These are phyloP conservation scores for Apantesis nais DNA, from an alignment of 2,888 invertebrate species.

Conservation along the genomic window DNA sequence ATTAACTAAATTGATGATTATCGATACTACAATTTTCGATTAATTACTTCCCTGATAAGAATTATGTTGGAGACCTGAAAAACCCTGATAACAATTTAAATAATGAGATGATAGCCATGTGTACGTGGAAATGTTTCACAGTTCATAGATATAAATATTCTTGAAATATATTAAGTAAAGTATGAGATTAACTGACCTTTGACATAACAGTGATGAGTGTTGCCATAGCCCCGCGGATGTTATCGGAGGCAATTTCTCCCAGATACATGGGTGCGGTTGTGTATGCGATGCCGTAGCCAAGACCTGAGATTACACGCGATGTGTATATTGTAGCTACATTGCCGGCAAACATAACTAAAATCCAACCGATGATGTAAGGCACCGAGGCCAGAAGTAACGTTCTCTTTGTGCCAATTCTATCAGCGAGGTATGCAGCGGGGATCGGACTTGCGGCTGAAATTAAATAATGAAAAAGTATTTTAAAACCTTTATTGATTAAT, in stretches of 20 bases:
- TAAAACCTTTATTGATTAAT: not conserved
- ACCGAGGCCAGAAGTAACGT: slow-evolving; percentile 86
- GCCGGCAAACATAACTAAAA: slow-evolving; percentile 86
- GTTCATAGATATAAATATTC: not conserved
- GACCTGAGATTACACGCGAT: slow-evolving; percentile 86
- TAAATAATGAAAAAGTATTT: slow-evolving; percentile 2
- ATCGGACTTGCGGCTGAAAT: slow-evolving; percentile 86
- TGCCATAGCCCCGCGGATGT: slow-evolving; percentile 86
- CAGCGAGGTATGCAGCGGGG: slow-evolving; percentile 87
- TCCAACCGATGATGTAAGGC: slow-evolving; percentile 87
- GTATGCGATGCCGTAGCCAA: slow-evolving; percentile 87
- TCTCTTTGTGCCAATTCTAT: slow-evolving; percentile 87
- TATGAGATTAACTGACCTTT: slow-evolving; percentile 66
- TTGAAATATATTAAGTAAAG: not conserved
- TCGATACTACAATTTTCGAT: not conserved
- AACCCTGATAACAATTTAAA: not conserved
- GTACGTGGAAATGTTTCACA: not conserved
- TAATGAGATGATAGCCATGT: not conserved
- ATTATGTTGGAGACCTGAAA: not conserved
- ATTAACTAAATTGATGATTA: not conserved
- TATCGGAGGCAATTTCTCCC: slow-evolving; percentile 87
- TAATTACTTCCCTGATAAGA: not conserved
- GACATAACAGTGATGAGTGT: slow-evolving; percentile 86
- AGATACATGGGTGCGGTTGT: slow-evolving; percentile 87
- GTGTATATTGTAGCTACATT: slow-evolving; percentile 85